phyloP scores from a whole-genome alignment of 2,888 invertebrate species.

The Drosophila algonquin region DNA sequence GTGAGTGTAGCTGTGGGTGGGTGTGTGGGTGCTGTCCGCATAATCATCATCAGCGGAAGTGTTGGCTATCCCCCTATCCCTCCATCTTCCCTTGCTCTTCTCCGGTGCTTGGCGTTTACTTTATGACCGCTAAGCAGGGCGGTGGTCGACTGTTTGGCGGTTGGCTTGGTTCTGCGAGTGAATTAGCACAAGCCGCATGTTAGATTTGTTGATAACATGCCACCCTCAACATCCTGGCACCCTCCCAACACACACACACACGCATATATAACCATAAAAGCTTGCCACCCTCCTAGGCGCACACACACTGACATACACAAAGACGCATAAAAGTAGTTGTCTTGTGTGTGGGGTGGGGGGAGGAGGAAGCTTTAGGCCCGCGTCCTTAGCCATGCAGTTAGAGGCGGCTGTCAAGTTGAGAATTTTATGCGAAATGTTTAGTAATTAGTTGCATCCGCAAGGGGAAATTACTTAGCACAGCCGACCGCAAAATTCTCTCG shows the following conservation, averaged over 20 bases:
- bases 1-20: constrained; percentile 4
- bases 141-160: constrained; percentile 28
- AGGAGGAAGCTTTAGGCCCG: constrained; percentile 4
- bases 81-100: background rate
- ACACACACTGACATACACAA: constrained; percentile 5
- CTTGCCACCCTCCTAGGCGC: constrained; percentile 16
- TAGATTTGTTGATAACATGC: constrained; percentile 74
- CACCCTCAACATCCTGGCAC: constrained; percentile 31
- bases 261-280: constrained; percentile 12
- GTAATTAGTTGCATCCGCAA: constrained; percentile 79
- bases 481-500: constrained; percentile 45
- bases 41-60: constrained; percentile 61
- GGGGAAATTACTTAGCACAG: constrained; percentile 74
- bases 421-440: constrained; percentile 79
- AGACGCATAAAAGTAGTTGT: constrained; percentile 33
- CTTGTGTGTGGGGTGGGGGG: constrained; percentile 22
- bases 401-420: constrained; percentile 74
- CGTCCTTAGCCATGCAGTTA: constrained; percentile 60
- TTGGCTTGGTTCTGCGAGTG: constrained; percentile 40
- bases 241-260: constrained; percentile 3
- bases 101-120: constrained; percentile 52
- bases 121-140: constrained; percentile 50
- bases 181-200: constrained; percentile 75
- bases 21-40: constrained; percentile 7
- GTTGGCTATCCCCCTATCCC: constrained; percentile 7